These are phyloP conservation scores for Polydrusus cervinus DNA, from an alignment of 2,888 invertebrate species.

Conservation along the genomic window DNA sequence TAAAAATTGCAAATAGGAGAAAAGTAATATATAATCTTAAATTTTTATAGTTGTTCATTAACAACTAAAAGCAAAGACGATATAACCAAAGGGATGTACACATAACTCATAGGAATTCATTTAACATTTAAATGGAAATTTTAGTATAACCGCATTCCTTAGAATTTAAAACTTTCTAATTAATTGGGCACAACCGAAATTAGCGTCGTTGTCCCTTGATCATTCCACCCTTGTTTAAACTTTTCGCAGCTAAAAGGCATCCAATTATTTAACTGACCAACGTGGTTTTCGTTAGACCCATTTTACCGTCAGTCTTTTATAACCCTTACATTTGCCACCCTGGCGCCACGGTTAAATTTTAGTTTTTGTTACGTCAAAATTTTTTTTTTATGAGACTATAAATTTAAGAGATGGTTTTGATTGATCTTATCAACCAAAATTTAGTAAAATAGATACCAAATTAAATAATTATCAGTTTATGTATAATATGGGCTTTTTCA, in stretches of 20 bases:
- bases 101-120: too few species aligned
- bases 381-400: too few species aligned
- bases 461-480: too few species aligned
- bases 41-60: too few species aligned
- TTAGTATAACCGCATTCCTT: not conserved
- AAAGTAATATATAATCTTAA: too few species aligned
- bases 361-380: not conserved
- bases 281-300: constrained; percentile 7
- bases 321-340: not conserved
- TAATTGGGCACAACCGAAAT: constrained; percentile 11
- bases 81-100: too few species aligned
- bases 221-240: not conserved
- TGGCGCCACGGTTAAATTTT: not conserved
- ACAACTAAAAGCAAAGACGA: too few species aligned
- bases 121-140: not conserved
- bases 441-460: too few species aligned
- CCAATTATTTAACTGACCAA: constrained; percentile 10
- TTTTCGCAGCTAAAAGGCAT: constrained; percentile 12
- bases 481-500: too few species aligned
- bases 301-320: constrained; percentile 7
- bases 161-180: constrained; percentile 1
- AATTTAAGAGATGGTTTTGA: too few species aligned
- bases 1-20: too few species aligned
- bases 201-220: constrained; percentile 10
- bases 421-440: too few species aligned